A percentile compares a stretch with the other conserved stretches of the same genome.
Evolutionary conservation across 1,140 invertebrate species (phyloP).

Genomic region (Papilio aristodemus): DNA sequence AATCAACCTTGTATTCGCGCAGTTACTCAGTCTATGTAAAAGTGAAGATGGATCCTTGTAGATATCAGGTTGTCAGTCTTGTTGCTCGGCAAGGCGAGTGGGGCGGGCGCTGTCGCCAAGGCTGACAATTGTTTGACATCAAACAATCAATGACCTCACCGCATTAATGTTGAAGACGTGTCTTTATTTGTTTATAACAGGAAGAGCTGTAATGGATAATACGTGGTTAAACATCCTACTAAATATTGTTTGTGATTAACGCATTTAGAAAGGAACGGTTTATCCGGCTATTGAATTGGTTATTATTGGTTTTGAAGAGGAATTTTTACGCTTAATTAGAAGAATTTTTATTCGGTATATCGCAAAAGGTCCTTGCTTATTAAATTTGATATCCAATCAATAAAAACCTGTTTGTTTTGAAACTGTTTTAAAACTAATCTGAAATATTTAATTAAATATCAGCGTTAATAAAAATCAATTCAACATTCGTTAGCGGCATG

Average conservation of each 20-base stretch:
- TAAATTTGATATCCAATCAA: neutral
- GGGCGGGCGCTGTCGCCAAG: neutral
- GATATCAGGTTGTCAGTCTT: neutral
- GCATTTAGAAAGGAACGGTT: neutral
- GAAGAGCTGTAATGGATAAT: neutral
- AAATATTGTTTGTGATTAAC: neutral
- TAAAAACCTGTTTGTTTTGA: neutral
- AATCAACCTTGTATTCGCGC: neutral
- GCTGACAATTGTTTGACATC: slow-evolving; percentile 10
- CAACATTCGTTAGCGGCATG: neutral
- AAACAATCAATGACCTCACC: slow-evolving; percentile 14
- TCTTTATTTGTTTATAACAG: neutral
- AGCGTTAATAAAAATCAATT: neutral
- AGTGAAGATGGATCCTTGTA: slow-evolving; percentile 1
- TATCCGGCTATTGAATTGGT: neutral
- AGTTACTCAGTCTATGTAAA: neutral
- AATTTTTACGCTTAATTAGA: neutral
- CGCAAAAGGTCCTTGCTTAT: neutral
- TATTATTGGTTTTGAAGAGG: neutral
- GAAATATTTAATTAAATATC: neutral
- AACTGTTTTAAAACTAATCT: neutral
- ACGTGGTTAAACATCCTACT: neutral
- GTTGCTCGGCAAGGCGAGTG: neutral
- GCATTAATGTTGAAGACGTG: neutral
- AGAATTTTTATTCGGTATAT: neutral